Conservation (phyloP, 2,113 vertebrate species). For the Chrysemys picta region DNA sequence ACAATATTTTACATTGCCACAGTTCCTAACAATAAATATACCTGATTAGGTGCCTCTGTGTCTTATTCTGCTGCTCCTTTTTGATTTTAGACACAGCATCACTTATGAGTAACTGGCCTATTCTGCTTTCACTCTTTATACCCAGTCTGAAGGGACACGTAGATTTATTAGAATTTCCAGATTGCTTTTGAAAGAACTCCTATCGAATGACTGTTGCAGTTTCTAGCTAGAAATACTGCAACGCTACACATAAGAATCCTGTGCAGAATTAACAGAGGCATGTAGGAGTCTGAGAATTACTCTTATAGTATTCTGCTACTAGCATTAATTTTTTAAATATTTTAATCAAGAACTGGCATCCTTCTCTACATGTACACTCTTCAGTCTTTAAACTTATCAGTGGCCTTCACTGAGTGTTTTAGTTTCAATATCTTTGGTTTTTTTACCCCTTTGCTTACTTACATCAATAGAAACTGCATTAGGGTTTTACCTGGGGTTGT, state of each 20-base stretch:
- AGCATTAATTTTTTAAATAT: background rate
- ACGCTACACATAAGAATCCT: background rate
- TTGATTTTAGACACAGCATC: background rate
- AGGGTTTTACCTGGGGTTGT: background rate
- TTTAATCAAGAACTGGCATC: background rate
- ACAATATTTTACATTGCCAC: background rate
- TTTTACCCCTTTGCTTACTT: fast-evolving
- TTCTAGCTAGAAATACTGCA: background rate
- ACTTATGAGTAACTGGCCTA: background rate
- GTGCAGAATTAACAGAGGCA: background rate
- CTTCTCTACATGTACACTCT: fast-evolving
- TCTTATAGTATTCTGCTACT: background rate
- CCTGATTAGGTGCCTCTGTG: background rate
- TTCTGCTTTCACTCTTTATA: background rate
- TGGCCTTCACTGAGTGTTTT: fast-evolving
- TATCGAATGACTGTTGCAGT: background rate
- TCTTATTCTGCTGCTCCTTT: background rate
- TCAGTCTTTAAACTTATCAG: background rate
- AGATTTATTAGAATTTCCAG: background rate
- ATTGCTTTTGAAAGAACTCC: background rate
- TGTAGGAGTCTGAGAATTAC: background rate
- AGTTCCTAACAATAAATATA: background rate
- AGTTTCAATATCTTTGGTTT: fast-evolving
- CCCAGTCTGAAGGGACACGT: background rate
- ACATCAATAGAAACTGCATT: fast-evolving